phyloP scores from a whole-genome alignment of 2,113 vertebrate genomes.

The Lophius piscatorius region DNA sequence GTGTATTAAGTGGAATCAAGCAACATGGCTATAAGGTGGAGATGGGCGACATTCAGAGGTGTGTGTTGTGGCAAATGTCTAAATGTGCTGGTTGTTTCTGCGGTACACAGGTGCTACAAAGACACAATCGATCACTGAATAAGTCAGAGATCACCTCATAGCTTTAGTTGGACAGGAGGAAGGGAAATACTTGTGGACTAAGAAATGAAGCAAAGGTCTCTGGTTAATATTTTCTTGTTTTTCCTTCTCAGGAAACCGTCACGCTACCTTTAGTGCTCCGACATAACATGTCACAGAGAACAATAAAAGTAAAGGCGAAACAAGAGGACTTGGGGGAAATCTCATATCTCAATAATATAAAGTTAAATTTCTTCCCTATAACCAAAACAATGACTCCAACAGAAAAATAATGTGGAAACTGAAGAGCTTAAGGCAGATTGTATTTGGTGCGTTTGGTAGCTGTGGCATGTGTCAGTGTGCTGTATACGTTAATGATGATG shows the following conservation, averaged over 20 bases:
- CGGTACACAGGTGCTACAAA: slow-evolving; percentile 3
- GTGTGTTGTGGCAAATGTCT: slow-evolving; percentile 1
- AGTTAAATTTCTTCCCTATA: too few species aligned
- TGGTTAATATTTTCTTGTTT: neutral
- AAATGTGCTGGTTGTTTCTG: slow-evolving; percentile 33
- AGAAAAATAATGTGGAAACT: too few species aligned
- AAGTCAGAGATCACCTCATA: slow-evolving; percentile 15
- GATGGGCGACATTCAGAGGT: slow-evolving; percentile 7
- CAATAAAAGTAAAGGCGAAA: neutral
- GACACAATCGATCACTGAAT: slow-evolving; percentile 9
- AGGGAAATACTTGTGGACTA: neutral
- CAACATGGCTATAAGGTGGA: slow-evolving; percentile 17
- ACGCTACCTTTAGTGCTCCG: slow-evolving; percentile 14
- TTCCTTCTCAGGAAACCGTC: neutral
- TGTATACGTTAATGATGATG: slow-evolving; percentile 16
- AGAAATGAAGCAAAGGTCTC: neutral
- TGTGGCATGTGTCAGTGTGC: slow-evolving; percentile 22
- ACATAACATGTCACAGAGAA: neutral
- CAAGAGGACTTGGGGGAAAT: slow-evolving; percentile 7
- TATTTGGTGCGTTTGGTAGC: slow-evolving; percentile 35
- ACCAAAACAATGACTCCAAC: too few species aligned
- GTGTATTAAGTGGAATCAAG: slow-evolving; percentile 6
- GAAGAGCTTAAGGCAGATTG: too few species aligned
- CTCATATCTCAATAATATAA: too few species aligned
- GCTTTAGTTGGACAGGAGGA: slow-evolving; percentile 9